These are phyloP conservation scores for Saccopteryx bilineata DNA, from an alignment of 2,113 vertebrate genomes.

Conservation along the genomic window DNA sequence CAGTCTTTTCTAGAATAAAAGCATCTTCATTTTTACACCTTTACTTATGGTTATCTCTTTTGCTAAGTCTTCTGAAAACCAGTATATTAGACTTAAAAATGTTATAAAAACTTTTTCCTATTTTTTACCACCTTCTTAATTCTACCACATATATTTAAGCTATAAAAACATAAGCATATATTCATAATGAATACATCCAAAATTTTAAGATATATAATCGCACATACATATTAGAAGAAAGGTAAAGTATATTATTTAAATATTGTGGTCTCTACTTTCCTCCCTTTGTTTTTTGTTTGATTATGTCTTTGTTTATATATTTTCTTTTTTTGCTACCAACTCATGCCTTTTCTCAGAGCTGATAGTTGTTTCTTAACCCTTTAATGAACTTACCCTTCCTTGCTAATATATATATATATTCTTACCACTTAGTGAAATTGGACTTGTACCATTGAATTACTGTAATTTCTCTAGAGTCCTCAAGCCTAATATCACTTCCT, in stretches of 20 bases:
- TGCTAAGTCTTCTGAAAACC: not conserved
- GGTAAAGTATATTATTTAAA: not conserved
- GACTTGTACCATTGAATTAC: not conserved
- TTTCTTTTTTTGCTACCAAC: not conserved
- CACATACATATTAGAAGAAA: not conserved
- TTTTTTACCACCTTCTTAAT: not conserved
- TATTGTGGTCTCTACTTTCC: not conserved
- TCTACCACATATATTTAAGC: not conserved
- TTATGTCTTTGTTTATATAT: not conserved
- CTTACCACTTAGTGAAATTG: not conserved
- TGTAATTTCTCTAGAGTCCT: not conserved
- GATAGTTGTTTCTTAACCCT: not conserved
- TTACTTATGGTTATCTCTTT: constrained; percentile 25
- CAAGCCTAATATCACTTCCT: not conserved
- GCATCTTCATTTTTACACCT: not conserved
- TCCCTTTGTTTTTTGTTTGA: not conserved
- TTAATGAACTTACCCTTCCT: not conserved
- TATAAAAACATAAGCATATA: not conserved
- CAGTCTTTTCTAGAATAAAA: constrained; percentile 32
- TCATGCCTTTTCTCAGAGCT: not conserved
- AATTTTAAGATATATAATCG: not conserved
- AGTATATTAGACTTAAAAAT: not conserved
- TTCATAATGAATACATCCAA: not conserved
- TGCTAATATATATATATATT: not conserved
- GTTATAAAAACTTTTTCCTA: not conserved